Base-by-base conservation (phyloP, 2,888 invertebrate genomes). In the Anorthoa munda region DNA sequence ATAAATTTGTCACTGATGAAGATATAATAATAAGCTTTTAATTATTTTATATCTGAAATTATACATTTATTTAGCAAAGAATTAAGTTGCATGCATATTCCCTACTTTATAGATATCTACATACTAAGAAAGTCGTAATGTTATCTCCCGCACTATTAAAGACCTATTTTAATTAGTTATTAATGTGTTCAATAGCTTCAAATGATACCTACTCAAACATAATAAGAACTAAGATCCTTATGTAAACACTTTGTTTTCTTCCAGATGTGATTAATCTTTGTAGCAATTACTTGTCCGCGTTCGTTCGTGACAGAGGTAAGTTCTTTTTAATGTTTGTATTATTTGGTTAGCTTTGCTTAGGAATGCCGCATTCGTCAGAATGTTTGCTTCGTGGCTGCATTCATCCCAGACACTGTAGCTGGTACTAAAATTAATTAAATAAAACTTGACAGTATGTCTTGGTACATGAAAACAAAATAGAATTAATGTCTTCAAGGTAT, bases 261-360 rank as follows among this genome's bases (percentile, higher is more conserved):
- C 51, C 91, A 95, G 95, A 86, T 53, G 92, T 92, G 0, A 86
- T 94, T 53, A 82, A 77, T 0, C 86, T 92, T 50, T 91, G 92
- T 72, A 89, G 90, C 7, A 89, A 91, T 73, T 94, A 94, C 74
- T 85, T 95, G 63, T 95, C 95, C 5, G 93, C 89, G 13, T 94
- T 92, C 82, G 80, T 88, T 26, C 91, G 94, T 39, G 94, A 95
- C 63, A 88, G 94, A 91, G 93, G 95, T 94, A 75, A 67, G 83
- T 82, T 66, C 26, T 65, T 56, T 67, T 64, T 0, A 46, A 56
- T 56, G 3, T 67, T 21, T 63, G 39, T 58, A 15, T n/a, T 50
- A 13, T 11, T 53, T 51, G 17, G n/a, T n/a, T n/a, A n/a, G 4
- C 1, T 21, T 5, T 50, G 18, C 18, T 23, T 15, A 46, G 0